Evolutionary conservation across 2,797 vertebrate genomes (phyloP), one percentile per base, ranked within the genome.

Genomic region (Chelon labrosus): DNA sequence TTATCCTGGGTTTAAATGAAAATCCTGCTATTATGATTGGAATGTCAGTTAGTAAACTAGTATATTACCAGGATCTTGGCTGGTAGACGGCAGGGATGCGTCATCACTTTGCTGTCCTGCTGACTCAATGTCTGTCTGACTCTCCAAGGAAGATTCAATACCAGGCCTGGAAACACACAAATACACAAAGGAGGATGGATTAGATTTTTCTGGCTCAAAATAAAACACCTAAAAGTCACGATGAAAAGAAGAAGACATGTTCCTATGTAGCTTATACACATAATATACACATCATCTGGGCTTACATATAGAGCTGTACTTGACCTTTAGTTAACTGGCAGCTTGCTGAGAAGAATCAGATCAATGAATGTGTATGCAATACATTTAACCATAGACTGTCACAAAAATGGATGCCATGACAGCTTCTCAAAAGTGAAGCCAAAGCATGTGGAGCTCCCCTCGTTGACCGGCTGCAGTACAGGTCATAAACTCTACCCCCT

Each of bases 71-170:
- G 97, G 96, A 67, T 98, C 97, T 83, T 98, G 97, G 91, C 97
- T 99, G 66, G 98, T 98, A 0, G 97, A 99, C 2, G 98, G 97
- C 70, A 98, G 95, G 8, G 96, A 96, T 25, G 95, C 94, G 3
- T 98, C 97, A 55, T 98, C 97, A 65, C 94, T 94, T 2, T 96
- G 94, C 4, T 96, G 94, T 70, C 96, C 97, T 46, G 94, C 88
- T 61, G 96, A 91, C 79, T 97, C 97, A 83, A 89, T 52, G 75
- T 98, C 97, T 64, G 96, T 88, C 73, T 96, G 97, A 73, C 95
- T 96, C 61, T 99, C 97, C 47, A 98, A 69, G 58, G 96, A 95
- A 1, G 95, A 95, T 73, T 98, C 97, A 35, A 95, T 94, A 62
- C 95, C 93, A 56, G 95, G 69, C 8, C 94, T 94, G 65, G 17